These are phyloP conservation scores for Morpho helenor DNA, from an alignment of 2,888 invertebrate genomes.

Conservation along the genomic window DNA sequence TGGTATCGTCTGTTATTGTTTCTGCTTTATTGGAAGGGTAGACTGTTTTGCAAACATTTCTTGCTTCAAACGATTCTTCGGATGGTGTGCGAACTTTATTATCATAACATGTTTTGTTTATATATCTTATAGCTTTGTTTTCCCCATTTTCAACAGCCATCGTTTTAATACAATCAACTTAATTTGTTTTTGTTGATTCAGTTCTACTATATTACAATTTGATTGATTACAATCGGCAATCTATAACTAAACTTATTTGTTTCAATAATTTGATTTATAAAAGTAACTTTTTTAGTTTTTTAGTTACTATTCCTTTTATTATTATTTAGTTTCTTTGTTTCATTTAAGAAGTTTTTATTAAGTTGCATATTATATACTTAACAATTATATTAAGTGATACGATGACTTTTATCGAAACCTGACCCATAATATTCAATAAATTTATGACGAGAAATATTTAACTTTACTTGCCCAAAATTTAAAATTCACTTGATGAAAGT, in stretches of 20 bases:
- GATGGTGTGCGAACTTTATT: constrained; percentile 68
- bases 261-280: not conserved
- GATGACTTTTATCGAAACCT: constrained; percentile 30
- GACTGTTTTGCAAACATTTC: constrained; percentile 73
- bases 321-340: constrained; percentile 16
- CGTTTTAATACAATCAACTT: constrained; percentile 48
- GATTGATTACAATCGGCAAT: constrained; percentile 4
- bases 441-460: not conserved
- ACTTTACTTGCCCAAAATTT: not conserved
- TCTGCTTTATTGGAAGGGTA: constrained; percentile 58
- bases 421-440: not conserved
- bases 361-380: not conserved
- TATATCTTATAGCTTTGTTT: constrained; percentile 56
- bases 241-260: not conserved
- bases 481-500: constrained; percentile 32
- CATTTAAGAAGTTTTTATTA: constrained; percentile 14
- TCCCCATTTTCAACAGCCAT: constrained; percentile 56
- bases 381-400: constrained; percentile 28
- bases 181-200: constrained; percentile 39
- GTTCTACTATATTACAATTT: constrained; percentile 10
- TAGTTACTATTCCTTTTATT: not conserved
- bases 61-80: constrained; percentile 66
- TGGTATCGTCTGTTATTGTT: constrained; percentile 65
- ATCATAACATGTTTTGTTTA: constrained; percentile 77
- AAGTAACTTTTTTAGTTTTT: not conserved